These are phyloP conservation scores for Brachyistius frenatus DNA, from an alignment of 2,113 vertebrate genomes.

Conservation along the genomic window DNA sequence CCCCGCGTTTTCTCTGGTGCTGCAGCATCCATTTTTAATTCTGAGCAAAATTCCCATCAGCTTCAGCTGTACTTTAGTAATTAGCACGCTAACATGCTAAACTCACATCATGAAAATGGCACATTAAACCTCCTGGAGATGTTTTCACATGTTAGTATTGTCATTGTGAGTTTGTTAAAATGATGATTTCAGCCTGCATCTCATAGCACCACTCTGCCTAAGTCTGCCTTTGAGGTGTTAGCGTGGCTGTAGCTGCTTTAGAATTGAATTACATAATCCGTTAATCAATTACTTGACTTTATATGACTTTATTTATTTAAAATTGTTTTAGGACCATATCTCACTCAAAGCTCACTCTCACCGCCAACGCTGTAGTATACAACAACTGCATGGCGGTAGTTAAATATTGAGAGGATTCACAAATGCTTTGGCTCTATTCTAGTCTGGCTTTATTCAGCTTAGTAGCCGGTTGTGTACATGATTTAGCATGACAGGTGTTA, in stretches of 20 bases:
- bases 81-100: too few species aligned
- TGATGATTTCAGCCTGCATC: not conserved
- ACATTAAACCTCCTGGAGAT: not conserved
- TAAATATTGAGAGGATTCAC: slow-evolving; percentile 11
- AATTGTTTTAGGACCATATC: not conserved
- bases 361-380: not conserved
- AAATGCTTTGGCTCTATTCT: slow-evolving; percentile 20
- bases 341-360: not conserved
- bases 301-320: not conserved
- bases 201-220: too few species aligned
- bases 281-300: not conserved
- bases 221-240: too few species aligned
- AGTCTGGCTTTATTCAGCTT: slow-evolving; percentile 29
- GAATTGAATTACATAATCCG: not conserved
- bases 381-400: not conserved
- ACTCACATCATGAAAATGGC: not conserved
- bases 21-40: too few species aligned
- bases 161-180: not conserved
- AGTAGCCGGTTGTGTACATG: slow-evolving; percentile 55
- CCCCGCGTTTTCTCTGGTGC: too few species aligned
- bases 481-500: slow-evolving; percentile 73
- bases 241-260: too few species aligned
- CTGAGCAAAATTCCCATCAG: too few species aligned
- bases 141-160: not conserved
- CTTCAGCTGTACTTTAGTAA: too few species aligned